These are phyloP conservation scores for Lepisosteus osseus DNA, from an alignment of 2,113 vertebrate genomes.

Conservation along the genomic window DNA sequence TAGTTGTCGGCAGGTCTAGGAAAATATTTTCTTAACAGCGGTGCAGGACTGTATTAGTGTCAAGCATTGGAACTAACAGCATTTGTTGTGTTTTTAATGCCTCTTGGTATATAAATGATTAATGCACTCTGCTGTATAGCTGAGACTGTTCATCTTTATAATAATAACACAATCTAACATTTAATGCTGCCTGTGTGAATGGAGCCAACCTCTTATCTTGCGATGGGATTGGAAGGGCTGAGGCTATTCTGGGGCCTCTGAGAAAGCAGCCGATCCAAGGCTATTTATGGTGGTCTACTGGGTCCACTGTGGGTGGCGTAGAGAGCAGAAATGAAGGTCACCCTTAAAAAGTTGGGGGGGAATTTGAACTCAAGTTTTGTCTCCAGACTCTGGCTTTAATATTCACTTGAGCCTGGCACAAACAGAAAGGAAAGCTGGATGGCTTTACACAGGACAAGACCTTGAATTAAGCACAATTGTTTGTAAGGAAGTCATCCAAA, in stretches of 20 bases:
- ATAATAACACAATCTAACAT: slow-evolving; percentile 17
- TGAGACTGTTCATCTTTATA: slow-evolving; percentile 25
- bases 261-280: slow-evolving; percentile 40
- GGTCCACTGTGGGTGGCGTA: slow-evolving; percentile 37
- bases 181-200: slow-evolving; percentile 38
- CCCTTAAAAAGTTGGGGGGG: slow-evolving; percentile 8
- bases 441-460: slow-evolving; percentile 1
- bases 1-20: too few relatives aligned
- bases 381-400: slow-evolving; percentile 13
- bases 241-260: slow-evolving; percentile 46
- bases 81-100: too few relatives aligned
- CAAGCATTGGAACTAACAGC: too few relatives aligned
- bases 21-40: too few relatives aligned
- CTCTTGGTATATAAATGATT: too few relatives aligned
- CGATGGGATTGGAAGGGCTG: slow-evolving; percentile 39
- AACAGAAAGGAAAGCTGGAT: not conserved
- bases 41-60: too few relatives aligned
- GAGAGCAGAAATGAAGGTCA: slow-evolving; percentile 26
- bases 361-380: slow-evolving; percentile 17
- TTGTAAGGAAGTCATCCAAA: slow-evolving; percentile 18
- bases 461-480: slow-evolving; percentile 15
- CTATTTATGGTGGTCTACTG: slow-evolving; percentile 49
- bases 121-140: slow-evolving; percentile 1
- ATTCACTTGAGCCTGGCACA: slow-evolving; percentile 6
- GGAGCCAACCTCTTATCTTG: slow-evolving; percentile 43